phyloP scores from a whole-genome alignment of 1,140 invertebrate species.

The Drosophila baimaii region DNA sequence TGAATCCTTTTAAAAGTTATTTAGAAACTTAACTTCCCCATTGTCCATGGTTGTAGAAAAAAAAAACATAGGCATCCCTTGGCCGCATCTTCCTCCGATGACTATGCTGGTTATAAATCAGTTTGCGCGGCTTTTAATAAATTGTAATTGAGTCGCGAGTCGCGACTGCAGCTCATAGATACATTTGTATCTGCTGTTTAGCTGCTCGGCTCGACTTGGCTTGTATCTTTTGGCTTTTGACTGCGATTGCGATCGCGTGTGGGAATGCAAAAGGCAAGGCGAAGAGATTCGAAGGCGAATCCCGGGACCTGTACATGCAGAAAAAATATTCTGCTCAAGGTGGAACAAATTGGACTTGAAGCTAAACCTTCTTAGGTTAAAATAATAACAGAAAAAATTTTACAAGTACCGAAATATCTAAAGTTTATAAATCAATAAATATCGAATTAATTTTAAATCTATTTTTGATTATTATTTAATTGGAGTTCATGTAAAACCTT shows the following conservation, averaged over 20 bases:
- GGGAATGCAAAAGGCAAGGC: constrained; percentile 72
- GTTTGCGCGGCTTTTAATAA: constrained; percentile 80
- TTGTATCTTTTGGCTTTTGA: constrained; percentile 37
- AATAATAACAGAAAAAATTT: no score
- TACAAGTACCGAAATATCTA: no score
- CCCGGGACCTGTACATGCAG: neutral
- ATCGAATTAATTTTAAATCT: no score
- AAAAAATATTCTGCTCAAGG: no score
- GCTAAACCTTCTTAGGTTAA: no score
- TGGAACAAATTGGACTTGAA: accelerated
- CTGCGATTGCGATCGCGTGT: constrained; percentile 75
- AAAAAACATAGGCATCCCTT: constrained; percentile 27
- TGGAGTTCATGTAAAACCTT: no score
- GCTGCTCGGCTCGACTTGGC: constrained; percentile 33
- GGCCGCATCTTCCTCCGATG: constrained; percentile 30
- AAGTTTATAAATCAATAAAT: no score
- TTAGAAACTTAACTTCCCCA: neutral
- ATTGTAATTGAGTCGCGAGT: constrained; percentile 82
- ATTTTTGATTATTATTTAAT: no score
- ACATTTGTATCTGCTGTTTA: constrained; percentile 70
- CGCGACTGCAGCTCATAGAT: constrained; percentile 76
- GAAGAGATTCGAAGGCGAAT: constrained; percentile 35
- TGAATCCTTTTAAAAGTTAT: neutral
- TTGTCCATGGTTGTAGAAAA: constrained; percentile 1
- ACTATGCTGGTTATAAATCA: constrained; percentile 73